A percentile compares a stretch with the other conserved stretches of the same genome.
These are phyloP conservation scores for Pardalotus punctatus DNA, from an alignment of 2,113 vertebrate species.

Conservation along the genomic window DNA sequence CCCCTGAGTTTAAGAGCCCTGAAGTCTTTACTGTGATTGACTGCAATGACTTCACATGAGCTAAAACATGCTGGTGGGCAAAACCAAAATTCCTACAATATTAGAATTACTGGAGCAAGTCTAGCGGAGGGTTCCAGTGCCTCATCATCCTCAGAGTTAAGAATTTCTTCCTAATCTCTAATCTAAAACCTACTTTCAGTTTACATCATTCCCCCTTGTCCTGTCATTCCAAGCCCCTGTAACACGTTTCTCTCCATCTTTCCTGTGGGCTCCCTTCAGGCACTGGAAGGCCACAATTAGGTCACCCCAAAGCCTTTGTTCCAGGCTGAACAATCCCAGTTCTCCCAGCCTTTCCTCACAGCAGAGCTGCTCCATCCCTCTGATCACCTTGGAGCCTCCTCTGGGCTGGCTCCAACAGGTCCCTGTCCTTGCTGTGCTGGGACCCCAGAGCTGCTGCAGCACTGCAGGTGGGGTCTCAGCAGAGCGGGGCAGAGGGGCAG, in stretches of 20 bases:
- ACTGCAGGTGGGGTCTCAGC: background rate
- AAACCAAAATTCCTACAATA: background rate
- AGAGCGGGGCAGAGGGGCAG: background rate
- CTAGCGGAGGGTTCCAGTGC: background rate
- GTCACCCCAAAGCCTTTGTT: accelerated
- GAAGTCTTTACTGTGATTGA: background rate
- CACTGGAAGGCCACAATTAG: accelerated
- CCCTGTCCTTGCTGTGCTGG: background rate
- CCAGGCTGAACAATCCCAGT: accelerated
- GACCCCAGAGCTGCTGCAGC: background rate
- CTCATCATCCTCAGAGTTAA: background rate
- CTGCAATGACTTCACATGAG: background rate
- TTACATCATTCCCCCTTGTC: background rate
- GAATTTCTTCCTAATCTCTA: background rate
- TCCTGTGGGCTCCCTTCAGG: background rate
- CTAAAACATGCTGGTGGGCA: background rate
- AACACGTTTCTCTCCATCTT: background rate
- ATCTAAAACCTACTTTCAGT: background rate
- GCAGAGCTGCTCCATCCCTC: background rate
- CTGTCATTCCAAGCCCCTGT: background rate
- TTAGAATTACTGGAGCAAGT: background rate
- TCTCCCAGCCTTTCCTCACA: background rate
- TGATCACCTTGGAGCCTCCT: background rate
- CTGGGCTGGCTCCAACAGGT: background rate
- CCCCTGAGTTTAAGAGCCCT: background rate